Evolutionary conservation across 1,140 invertebrate genomes (phyloP).

Genomic region (Cylas formicarius): DNA sequence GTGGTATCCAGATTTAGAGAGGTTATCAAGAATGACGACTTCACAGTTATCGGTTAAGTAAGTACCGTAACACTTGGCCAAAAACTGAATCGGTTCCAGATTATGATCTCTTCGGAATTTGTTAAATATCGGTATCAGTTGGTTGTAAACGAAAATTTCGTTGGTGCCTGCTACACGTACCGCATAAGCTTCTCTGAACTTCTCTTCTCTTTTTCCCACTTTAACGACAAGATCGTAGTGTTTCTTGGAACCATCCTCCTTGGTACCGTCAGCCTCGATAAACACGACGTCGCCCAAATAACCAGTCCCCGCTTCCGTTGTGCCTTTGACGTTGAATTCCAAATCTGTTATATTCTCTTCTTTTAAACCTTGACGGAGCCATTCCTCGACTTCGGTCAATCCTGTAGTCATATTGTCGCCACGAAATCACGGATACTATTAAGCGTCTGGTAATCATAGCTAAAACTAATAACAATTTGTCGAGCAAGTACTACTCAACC

Average conservation of each 20-base stretch:
- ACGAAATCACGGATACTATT: too few species aligned
- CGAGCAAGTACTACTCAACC: too few species aligned
- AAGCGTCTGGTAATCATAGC: too few species aligned
- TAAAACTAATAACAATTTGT: too few species aligned
- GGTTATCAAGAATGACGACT: constrained; percentile 49
- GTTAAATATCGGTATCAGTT: constrained; percentile 5
- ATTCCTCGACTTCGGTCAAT: too few species aligned
- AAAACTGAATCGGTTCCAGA: neutral
- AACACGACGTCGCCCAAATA: constrained; percentile 32
- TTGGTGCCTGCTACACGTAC: constrained; percentile 19
- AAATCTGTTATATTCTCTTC: too few species aligned
- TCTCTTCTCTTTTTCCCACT: constrained; percentile 23
- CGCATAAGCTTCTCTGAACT: constrained; percentile 21
- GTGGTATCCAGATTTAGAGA: constrained; percentile 40
- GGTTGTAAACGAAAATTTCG: constrained; percentile 29
- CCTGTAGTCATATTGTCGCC: too few species aligned
- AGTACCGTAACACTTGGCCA: constrained; percentile 38
- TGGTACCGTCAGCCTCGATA: constrained; percentile 16
- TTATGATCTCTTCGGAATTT: constrained; percentile 19
- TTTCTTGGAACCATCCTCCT: constrained; percentile 14
- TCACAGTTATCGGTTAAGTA: constrained; percentile 39
- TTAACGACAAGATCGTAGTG: constrained; percentile 28
- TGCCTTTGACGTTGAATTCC: too few species aligned
- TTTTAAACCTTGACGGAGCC: too few species aligned
- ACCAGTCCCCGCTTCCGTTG: constrained; percentile 25